Conservation (phyloP, 2,888 invertebrate species). For the Sicus ferrugineus region DNA sequence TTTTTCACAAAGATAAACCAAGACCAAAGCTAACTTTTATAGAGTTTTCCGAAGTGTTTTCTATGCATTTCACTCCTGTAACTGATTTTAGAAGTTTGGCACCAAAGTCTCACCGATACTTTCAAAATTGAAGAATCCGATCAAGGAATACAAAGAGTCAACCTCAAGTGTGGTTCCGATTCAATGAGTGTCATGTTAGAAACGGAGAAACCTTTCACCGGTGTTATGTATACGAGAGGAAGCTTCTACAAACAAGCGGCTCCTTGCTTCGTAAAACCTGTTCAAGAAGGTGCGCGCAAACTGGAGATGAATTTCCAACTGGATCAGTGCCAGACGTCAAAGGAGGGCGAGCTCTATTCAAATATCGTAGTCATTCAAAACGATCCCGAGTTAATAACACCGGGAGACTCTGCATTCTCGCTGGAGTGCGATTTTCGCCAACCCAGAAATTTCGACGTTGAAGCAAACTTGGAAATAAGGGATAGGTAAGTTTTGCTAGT, state of each 20-base stretch:
- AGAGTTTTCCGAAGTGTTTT: no score
- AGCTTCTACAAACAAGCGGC: constrained; percentile 68
- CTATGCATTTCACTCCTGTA: not conserved
- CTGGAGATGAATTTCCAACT: constrained; percentile 69
- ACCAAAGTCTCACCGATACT: constrained; percentile 67
- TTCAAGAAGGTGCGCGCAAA: constrained; percentile 62
- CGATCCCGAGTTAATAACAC: constrained; percentile 72
- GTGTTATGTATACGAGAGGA: constrained; percentile 72
- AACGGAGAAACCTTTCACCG: constrained; percentile 69
- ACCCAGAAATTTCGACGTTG: constrained; percentile 67
- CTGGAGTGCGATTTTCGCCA: constrained; percentile 72
- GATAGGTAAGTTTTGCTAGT: constrained; percentile 57
- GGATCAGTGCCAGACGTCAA: constrained; percentile 68
- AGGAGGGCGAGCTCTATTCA: constrained; percentile 68
- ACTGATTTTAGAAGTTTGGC: constrained; percentile 56
- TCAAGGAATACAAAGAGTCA: constrained; percentile 68
- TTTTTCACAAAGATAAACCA: no score
- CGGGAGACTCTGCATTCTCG: constrained; percentile 73
- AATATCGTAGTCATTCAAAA: constrained; percentile 73
- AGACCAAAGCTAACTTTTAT: no score
- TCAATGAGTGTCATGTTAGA: constrained; percentile 67
- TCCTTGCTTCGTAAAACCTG: constrained; percentile 69
- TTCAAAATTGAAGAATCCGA: constrained; percentile 69
- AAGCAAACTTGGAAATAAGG: constrained; percentile 65
- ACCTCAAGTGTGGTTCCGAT: constrained; percentile 68